Percentiles rank a stretch among this genome's conserved stretches.
These are phyloP conservation scores for Pterostichus niger DNA, from an alignment of 2,888 invertebrate species.

Conservation along the genomic window DNA sequence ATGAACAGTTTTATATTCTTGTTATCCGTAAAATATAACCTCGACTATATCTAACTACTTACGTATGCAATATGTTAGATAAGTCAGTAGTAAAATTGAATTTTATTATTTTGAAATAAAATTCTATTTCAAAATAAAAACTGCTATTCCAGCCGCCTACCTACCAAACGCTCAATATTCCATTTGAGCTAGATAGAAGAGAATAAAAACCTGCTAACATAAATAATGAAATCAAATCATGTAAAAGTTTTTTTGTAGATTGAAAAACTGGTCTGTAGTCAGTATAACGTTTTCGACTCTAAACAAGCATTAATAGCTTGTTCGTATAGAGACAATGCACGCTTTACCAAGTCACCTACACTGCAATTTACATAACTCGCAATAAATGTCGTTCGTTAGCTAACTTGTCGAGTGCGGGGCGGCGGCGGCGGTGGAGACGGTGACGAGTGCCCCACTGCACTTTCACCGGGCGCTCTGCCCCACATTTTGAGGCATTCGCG, in stretches of 20 bases:
- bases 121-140: not conserved
- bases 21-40: too few relatives aligned
- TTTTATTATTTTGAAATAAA: not conserved
- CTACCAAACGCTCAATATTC: not conserved
- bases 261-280: not conserved
- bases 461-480: constrained; percentile 56
- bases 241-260: not conserved
- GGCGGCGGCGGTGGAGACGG: not conserved
- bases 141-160: not conserved
- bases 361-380: constrained; percentile 48
- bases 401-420: too few relatives aligned
- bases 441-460: constrained; percentile 43
- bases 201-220: constrained; percentile 17
- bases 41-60: too few relatives aligned
- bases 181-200: not conserved
- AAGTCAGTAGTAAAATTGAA: not conserved
- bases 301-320: not conserved
- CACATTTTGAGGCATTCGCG: constrained; percentile 40
- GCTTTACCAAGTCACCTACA: constrained; percentile 14
- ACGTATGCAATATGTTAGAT: too few relatives aligned
- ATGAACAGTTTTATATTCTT: too few relatives aligned
- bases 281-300: not conserved
- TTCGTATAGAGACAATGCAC: constrained; percentile 18
- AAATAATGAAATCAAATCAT: constrained; percentile 16
- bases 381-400: constrained; percentile 57